Conservation (phyloP, 2,888 invertebrate species). For the Junonia oenone region DNA sequence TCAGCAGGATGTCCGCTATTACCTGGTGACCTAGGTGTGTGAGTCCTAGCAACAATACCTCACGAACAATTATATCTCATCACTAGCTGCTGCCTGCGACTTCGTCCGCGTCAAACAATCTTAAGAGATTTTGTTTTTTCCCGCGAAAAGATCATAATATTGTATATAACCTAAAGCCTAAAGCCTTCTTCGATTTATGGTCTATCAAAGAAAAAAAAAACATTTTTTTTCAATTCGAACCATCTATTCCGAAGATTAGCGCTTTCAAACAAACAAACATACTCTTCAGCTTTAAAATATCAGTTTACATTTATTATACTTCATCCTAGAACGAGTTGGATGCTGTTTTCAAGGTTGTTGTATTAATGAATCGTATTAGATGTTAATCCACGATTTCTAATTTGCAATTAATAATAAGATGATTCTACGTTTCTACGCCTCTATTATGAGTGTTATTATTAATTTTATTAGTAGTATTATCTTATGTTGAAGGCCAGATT, state of each 20-base stretch:
- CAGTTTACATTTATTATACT: background rate
- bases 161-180: too few relatives aligned
- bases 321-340: background rate
- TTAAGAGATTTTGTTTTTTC: too few relatives aligned
- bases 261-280: background rate
- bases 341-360: constrained; percentile 8
- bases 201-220: too few relatives aligned
- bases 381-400: background rate
- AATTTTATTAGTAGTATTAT: too few relatives aligned
- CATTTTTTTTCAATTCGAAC: too few relatives aligned
- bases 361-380: constrained; percentile 8
- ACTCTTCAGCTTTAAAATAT: too few relatives aligned
- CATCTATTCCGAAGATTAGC: too few relatives aligned
- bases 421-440: background rate
- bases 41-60: constrained; percentile 16
- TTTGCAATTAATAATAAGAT: background rate
- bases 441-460: background rate
- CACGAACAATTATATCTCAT: constrained; percentile 15
- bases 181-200: too few relatives aligned
- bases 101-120: too few relatives aligned
- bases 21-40: constrained; percentile 19
- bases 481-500: too few relatives aligned
- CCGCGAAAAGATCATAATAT: too few relatives aligned
- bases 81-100: too few relatives aligned
- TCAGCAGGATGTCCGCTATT: constrained; percentile 28